Evolutionary conservation across 2,113 vertebrate genomes (phyloP).

Genomic region (Rhabdornis inornatus): DNA sequence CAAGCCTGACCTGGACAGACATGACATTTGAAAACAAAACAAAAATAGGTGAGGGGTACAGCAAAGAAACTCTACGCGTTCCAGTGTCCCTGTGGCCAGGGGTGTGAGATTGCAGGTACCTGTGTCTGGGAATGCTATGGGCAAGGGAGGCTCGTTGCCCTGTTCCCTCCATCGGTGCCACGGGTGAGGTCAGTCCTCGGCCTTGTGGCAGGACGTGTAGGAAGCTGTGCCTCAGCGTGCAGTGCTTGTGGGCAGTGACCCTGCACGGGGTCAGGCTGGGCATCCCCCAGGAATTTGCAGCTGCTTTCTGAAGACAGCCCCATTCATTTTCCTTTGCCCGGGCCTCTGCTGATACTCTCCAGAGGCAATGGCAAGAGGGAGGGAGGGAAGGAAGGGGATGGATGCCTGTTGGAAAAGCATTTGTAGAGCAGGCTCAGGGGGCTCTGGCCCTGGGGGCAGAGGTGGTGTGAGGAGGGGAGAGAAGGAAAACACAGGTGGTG

Average conservation of each 20-base stretch:
- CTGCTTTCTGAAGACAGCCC: conserved; percentile 47
- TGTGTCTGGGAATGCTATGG: rapidly evolving
- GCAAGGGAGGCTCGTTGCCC: neutral
- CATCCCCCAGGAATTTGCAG: conserved; percentile 54
- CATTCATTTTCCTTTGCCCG: neutral
- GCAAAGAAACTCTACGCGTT: neutral
- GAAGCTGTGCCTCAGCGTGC: neutral
- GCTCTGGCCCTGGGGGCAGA: neutral
- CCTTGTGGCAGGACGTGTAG: neutral
- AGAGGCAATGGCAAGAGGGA: neutral
- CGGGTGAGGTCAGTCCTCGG: neutral
- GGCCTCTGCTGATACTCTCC: conserved; percentile 40
- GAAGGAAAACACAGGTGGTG: conserved; percentile 58
- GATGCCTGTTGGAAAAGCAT: conserved; percentile 42
- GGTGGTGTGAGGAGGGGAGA: neutral
- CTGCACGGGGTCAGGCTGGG: neutral
- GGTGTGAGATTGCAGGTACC: neutral
- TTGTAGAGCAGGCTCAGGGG: neutral
- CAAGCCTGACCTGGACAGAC: neutral
- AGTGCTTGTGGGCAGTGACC: conserved; percentile 8
- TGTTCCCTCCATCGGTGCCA: rapidly evolving
- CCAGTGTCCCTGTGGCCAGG: neutral
- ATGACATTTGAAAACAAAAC: neutral
- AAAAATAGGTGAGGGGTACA: neutral
- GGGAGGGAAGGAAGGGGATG: neutral